phyloP scores from a whole-genome alignment of 2,888 invertebrate species.

The Holacanthella duospinosa region DNA sequence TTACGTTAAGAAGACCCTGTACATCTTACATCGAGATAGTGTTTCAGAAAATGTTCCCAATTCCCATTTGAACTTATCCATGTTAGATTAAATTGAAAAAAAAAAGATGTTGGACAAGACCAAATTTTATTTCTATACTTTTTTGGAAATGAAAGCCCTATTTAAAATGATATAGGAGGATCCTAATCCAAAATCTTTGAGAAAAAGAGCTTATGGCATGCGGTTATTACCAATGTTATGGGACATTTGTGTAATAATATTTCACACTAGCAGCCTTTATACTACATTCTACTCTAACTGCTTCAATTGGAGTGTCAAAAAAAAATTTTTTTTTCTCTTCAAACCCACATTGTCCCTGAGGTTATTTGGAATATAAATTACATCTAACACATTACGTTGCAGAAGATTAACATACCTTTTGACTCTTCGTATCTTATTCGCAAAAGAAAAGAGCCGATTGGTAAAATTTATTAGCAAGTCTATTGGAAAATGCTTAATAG shows the following conservation, averaged over 20 bases:
- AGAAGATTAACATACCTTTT: neutral
- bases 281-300: too few relatives aligned
- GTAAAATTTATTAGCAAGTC: too few relatives aligned
- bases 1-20: too few relatives aligned
- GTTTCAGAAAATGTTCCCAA: neutral
- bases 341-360: neutral
- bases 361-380: neutral
- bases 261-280: neutral
- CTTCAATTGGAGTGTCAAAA: neutral
- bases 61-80: neutral
- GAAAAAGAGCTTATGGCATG: neutral
- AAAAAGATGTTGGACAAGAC: too few relatives aligned
- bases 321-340: neutral
- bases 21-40: too few relatives aligned
- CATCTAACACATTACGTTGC: neutral
- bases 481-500: too few relatives aligned
- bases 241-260: neutral
- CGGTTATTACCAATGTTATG: conserved; percentile 4
- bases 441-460: too few relatives aligned
- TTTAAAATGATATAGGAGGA: neutral
- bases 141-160: neutral
- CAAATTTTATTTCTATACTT: too few relatives aligned
- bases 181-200: neutral
- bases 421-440: neutral
- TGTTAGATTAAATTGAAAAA: neutral